Evolutionary conservation across 2,888 invertebrate genomes (phyloP).

Genomic region (Noctua fimbriata): DNA sequence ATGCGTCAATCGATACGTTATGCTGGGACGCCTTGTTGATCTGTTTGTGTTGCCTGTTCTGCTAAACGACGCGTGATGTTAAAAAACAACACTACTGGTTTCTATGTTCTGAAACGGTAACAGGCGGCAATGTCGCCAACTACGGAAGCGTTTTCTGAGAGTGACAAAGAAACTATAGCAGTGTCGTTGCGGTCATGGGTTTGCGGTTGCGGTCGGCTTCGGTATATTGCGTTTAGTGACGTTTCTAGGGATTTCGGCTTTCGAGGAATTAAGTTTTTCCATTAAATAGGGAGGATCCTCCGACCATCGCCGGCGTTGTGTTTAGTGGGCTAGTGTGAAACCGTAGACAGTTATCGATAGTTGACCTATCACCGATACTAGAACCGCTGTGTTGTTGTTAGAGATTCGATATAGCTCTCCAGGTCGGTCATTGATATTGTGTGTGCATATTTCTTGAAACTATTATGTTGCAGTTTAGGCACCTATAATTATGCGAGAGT

Average conservation of each 20-base stretch:
- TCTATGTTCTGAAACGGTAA: background rate
- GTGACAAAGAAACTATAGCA: background rate
- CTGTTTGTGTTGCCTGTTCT: slow-evolving; percentile 35
- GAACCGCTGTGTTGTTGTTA: background rate
- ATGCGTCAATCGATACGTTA: slow-evolving; percentile 66
- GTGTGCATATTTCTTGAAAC: background rate
- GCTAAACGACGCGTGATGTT: slow-evolving; percentile 26
- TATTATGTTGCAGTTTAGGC: background rate
- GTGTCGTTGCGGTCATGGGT: background rate
- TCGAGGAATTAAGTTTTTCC: background rate
- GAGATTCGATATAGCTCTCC: background rate
- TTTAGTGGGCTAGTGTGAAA: too few species aligned
- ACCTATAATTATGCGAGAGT: background rate
- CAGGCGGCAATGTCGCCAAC: background rate
- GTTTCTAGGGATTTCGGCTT: background rate
- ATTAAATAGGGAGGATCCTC: background rate
- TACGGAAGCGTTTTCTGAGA: background rate
- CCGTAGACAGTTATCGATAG: background rate
- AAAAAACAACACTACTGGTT: background rate
- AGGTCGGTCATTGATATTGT: background rate
- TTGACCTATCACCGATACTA: background rate
- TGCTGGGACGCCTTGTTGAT: slow-evolving; percentile 46
- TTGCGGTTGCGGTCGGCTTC: background rate
- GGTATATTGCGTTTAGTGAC: background rate
- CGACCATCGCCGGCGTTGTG: background rate